phyloP scores from a whole-genome alignment of 2,888 invertebrate species.

The Coenonympha glycerion region DNA sequence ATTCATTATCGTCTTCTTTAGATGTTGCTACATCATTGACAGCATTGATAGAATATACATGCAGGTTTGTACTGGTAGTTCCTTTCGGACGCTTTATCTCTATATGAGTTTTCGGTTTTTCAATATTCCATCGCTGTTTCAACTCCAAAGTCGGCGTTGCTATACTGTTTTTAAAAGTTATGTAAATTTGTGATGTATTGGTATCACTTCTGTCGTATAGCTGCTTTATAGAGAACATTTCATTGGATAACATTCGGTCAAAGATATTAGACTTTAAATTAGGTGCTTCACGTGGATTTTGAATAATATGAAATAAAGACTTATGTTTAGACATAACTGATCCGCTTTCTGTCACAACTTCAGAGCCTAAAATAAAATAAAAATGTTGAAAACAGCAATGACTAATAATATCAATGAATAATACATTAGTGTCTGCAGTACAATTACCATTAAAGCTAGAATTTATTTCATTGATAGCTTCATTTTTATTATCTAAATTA shows the following conservation, averaged over 20 bases:
- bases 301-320: slow-evolving; percentile 2
- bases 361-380: slow-evolving; percentile 19
- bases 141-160: slow-evolving; percentile 46
- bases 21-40: not conserved
- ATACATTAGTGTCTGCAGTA: no score
- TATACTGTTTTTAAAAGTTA: slow-evolving; percentile 33
- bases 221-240: slow-evolving; percentile 54
- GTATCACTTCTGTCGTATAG: slow-evolving; percentile 42
- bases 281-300: slow-evolving; percentile 22
- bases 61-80: slow-evolving; percentile 5
- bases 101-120: slow-evolving; percentile 33
- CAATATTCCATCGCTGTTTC: slow-evolving; percentile 51
- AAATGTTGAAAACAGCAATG: not conserved
- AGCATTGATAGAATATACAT: not conserved
- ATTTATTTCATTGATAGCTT: not conserved
- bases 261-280: slow-evolving; percentile 52
- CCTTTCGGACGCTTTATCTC: slow-evolving; percentile 14
- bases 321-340: slow-evolving; percentile 11
- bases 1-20: slow-evolving; percentile 14
- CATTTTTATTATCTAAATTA: slow-evolving; percentile 3
- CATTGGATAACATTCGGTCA: slow-evolving; percentile 56
- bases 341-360: not conserved
- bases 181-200: slow-evolving; percentile 31
- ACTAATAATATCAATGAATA: no score
- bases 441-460: slow-evolving; percentile 9